Conservation (phyloP, 2,888 invertebrate species). For the Ypsolopha sequella region DNA sequence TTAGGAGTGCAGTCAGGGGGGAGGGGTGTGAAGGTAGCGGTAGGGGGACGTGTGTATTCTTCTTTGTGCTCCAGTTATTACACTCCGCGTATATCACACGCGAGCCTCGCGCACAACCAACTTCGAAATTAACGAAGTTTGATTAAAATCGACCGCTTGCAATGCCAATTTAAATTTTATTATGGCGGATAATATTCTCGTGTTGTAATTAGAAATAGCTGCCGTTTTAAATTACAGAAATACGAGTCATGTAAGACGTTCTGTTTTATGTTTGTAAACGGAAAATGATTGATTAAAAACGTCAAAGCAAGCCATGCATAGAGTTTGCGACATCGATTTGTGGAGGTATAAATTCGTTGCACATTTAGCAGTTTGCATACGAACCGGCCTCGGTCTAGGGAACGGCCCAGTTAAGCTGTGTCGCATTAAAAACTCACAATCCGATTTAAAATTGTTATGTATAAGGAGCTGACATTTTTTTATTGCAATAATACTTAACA, state of each 20-base stretch:
- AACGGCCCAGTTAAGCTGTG: neutral
- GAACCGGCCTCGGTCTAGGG: neutral
- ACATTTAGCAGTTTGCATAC: neutral
- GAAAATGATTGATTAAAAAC: neutral
- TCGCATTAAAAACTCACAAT: neutral
- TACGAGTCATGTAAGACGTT: neutral
- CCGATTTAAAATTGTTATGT: neutral
- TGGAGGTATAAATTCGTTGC: neutral
- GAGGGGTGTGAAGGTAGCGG: slow-evolving; percentile 29
- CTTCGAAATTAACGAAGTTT: slow-evolving; percentile 59
- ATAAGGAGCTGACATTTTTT: neutral
- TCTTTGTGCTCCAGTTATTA: slow-evolving; percentile 59
- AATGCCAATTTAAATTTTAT: slow-evolving; percentile 16
- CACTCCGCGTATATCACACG: slow-evolving; percentile 48
- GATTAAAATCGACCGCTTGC: slow-evolving; percentile 55
- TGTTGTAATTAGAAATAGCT: slow-evolving; percentile 1
- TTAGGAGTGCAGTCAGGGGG: slow-evolving; percentile 61
- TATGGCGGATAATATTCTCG: neutral
- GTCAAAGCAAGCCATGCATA: neutral
- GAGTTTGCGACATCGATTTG: neutral
- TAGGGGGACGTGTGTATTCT: slow-evolving; percentile 50
- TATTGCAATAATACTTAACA: neutral
- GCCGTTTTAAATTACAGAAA: neutral
- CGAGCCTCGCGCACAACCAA: slow-evolving; percentile 33
- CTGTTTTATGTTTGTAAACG: neutral